phyloP scores from a whole-genome alignment of 2,888 invertebrate genomes.

The Eupeodes latifasciatus region DNA sequence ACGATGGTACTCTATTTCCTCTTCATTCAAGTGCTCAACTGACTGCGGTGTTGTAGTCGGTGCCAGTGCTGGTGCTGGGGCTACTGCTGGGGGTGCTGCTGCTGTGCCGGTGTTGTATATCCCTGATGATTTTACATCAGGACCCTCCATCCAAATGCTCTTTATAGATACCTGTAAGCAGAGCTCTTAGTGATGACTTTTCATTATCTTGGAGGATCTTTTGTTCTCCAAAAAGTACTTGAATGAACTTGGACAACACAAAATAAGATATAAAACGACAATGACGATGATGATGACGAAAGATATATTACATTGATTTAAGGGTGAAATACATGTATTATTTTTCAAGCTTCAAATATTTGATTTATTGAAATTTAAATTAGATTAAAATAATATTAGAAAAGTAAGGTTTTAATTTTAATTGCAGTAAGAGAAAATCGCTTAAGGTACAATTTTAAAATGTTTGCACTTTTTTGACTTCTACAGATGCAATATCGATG shows the following conservation, averaged over 20 bases:
- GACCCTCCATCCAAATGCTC: neutral
- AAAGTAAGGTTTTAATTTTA: too few relatives aligned
- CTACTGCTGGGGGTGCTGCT: too few relatives aligned
- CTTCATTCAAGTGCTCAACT: constrained; percentile 35
- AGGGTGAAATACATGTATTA: neutral
- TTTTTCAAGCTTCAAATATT: neutral
- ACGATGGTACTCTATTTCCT: constrained; percentile 52
- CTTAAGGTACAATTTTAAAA: too few relatives aligned
- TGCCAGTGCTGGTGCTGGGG: too few relatives aligned
- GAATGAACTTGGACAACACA: constrained; percentile 11
- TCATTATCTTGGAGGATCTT: constrained; percentile 16
- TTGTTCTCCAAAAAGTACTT: constrained; percentile 21
- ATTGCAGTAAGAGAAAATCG: too few relatives aligned
- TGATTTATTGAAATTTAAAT: too few relatives aligned
- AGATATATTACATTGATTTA: neutral
- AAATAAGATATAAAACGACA: neutral
- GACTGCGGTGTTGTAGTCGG: neutral
- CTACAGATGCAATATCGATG: too few relatives aligned
- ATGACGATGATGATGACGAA: neutral
- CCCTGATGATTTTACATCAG: constrained; percentile 22
- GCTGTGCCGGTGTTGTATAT: neutral
- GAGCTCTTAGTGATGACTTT: constrained; percentile 32
- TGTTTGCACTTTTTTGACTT: too few relatives aligned
- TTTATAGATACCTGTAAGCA: constrained; percentile 7
- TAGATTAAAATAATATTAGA: too few relatives aligned